Base-by-base conservation (phyloP, 2,113 vertebrate species). In the Bettongia penicillata region DNA sequence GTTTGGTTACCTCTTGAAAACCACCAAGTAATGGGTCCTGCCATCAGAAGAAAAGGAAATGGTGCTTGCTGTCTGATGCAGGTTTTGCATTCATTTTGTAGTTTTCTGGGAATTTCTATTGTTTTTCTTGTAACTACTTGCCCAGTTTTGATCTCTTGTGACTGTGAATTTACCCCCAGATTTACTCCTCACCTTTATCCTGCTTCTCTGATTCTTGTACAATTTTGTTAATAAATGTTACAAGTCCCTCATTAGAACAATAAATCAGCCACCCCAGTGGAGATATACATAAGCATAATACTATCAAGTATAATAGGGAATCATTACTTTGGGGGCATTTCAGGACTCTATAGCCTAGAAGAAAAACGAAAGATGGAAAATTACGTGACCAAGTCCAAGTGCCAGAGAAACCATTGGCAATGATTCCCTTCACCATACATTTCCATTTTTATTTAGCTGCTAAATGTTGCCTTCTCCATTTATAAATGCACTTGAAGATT, bases 341-440 rank as follows among this genome's bases (percentile, higher is more conserved):
- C 28, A 55, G 92, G 92, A 96, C n/a, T 84, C n/a, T 92, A 95
- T 53, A 43, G 68, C 5, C 19, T 22, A 43, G 93, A 89, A 94
- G 94, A 90, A 96, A 92, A 96, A 96, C 2, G 43, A 37, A 9
- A 97, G 43, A 95, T 51, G 53, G 51, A 97, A 97, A 53, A 92
- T 91, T 52, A 92, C 89, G 68, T 84, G 94, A 94, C 94, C 61
- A 91, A 84, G 37, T 28, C 52, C 92, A 89, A 47, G 92, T 51
- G n/a, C 51, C 43, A 0, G 31, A 93, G 22, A 90, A 89, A 91
- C 53, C 84, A 51, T 90, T 94, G 68, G 68, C 68, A 84, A 84
- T 43, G 68, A 43, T 43, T 22, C 94, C 49, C 51, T 91, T 89
- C 93, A 0, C 5, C 91, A 95, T 53, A 91, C 14, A 37, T 57